Evolutionary conservation across 2,113 vertebrate genomes (phyloP).

Genomic region (Emydocephalus ijimae): DNA sequence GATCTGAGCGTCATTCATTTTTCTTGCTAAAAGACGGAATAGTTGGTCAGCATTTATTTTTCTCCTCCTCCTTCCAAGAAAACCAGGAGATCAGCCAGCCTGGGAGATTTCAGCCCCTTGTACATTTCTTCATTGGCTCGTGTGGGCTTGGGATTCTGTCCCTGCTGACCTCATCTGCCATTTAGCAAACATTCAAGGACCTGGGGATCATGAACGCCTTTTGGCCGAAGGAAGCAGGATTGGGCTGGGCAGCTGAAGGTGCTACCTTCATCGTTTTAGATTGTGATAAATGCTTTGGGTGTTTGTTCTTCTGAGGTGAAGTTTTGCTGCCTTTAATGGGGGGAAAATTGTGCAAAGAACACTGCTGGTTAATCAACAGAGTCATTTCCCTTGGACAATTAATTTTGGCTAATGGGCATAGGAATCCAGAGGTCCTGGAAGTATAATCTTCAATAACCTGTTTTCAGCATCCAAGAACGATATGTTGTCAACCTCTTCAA

Average conservation of each 20-base stretch:
- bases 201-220: background rate
- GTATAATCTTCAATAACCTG: slow-evolving; percentile 59
- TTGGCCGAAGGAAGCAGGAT: background rate
- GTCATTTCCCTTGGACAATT: slow-evolving; percentile 63
- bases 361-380: slow-evolving; percentile 40
- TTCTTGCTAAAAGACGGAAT: background rate
- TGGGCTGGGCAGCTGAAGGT: background rate
- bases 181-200: background rate
- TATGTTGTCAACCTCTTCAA: slow-evolving; percentile 53
- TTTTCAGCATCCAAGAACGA: slow-evolving; percentile 55
- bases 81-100: background rate
- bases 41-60: background rate
- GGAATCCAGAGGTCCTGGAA: slow-evolving; percentile 32
- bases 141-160: background rate
- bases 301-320: slow-evolving; percentile 41
- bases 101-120: too few relatives aligned
- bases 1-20: background rate
- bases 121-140: background rate
- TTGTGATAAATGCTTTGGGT: slow-evolving; percentile 27
- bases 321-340: slow-evolving; percentile 42
- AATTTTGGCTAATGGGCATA: slow-evolving; percentile 62
- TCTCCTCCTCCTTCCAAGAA: background rate
- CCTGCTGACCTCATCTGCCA: background rate
- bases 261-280: background rate
- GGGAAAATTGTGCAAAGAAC: slow-evolving; percentile 52